These are phyloP conservation scores for Geococcyx californianus DNA, from an alignment of 2,113 vertebrate genomes.

Conservation along the genomic window DNA sequence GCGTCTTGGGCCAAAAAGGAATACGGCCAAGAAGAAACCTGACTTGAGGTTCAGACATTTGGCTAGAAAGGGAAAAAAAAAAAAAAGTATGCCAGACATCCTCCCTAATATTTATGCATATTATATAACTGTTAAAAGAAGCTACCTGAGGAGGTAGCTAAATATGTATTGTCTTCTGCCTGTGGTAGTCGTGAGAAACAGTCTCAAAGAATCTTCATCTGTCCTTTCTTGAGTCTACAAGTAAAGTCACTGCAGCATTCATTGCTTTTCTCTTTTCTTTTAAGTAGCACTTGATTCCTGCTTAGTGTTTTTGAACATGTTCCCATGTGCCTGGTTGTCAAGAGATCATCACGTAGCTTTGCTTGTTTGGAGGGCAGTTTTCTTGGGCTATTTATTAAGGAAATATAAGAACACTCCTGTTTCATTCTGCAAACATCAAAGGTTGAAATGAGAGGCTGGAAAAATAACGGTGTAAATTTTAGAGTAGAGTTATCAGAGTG, in stretches of 20 bases:
- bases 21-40: conserved; percentile 14
- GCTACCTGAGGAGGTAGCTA: not conserved
- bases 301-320: not conserved
- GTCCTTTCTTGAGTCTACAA: not conserved
- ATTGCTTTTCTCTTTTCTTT: not conserved
- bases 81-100: not conserved
- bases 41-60: not conserved
- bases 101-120: not conserved
- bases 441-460: not conserved
- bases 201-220: not conserved
- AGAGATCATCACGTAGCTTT: not conserved
- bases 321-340: not conserved
- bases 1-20: not conserved
- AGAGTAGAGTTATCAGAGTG: not conserved
- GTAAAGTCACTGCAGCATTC: not conserved
- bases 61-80: not conserved
- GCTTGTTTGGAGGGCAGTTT: not conserved
- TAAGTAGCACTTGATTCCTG: not conserved
- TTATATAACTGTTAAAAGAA: not conserved
- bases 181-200: not conserved
- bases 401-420: not conserved
- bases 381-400: not conserved
- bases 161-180: not conserved
- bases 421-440: not conserved
- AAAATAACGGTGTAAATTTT: not conserved